Percentiles rank a stretch among this genome's conserved stretches.
Evolutionary conservation across 1,140 invertebrate genomes (phyloP).

Genomic region (Oncopeltus fasciatus): DNA sequence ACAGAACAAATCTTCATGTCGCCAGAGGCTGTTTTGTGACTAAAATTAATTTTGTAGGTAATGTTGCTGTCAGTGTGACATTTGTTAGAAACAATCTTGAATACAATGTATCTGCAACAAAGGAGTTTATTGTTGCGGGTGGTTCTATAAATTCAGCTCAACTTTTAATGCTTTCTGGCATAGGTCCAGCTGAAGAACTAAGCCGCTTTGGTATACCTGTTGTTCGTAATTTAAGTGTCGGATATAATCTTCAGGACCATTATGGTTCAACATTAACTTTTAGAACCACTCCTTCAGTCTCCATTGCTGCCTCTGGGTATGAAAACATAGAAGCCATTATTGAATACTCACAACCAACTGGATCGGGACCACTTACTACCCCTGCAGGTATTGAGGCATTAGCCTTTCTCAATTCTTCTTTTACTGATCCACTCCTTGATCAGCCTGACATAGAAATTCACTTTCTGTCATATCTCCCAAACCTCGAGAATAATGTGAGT

Average conservation of each 20-base stretch:
- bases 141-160: constrained; percentile 58
- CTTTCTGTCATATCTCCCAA: neutral
- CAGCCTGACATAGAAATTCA: neutral
- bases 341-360: constrained; percentile 24
- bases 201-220: constrained; percentile 32
- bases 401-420: neutral
- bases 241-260: constrained; percentile 40
- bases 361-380: constrained; percentile 26
- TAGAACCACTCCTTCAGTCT: neutral
- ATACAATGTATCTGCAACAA: constrained; percentile 25
- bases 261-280: constrained; percentile 29
- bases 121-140: constrained; percentile 51
- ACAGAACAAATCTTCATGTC: constrained; percentile 47
- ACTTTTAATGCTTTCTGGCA: constrained; percentile 53
- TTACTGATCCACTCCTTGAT: neutral
- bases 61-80: constrained; percentile 41
- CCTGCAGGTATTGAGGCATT: neutral
- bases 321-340: neutral
- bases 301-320: neutral
- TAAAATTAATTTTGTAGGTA: constrained; percentile 44
- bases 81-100: constrained; percentile 32
- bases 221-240: constrained; percentile 38
- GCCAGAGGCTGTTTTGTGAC: constrained; percentile 51
- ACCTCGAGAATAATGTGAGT: neutral
- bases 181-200: constrained; percentile 45